Conservation (phyloP, 2,797 vertebrate species). For the Dermochelys coriacea region DNA sequence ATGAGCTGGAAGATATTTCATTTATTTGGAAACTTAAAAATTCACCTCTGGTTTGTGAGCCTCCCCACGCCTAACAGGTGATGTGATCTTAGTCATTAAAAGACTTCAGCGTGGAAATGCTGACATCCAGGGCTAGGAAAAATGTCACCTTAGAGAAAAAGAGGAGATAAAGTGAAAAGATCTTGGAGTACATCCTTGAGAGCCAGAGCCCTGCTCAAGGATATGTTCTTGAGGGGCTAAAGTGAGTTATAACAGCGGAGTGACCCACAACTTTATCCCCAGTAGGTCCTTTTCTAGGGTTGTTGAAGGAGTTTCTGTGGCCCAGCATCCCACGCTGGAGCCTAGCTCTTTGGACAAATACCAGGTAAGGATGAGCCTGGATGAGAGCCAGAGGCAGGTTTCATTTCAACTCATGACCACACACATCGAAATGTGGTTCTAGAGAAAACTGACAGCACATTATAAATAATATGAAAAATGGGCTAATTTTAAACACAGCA, state of each 20-base stretch:
- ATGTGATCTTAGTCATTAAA: not conserved
- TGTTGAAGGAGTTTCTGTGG: not conserved
- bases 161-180: not conserved
- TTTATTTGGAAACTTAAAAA: conserved; percentile 35
- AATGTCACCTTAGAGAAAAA: not conserved
- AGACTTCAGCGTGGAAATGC: not conserved
- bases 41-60: not conserved
- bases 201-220: not conserved
- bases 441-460: not conserved
- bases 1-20: conserved; percentile 56
- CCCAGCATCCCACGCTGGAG: not conserved
- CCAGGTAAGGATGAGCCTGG: not conserved
- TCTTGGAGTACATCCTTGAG: not conserved
- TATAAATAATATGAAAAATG: not conserved
- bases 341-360: rapidly evolving
- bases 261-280: not conserved
- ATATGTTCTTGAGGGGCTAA: not conserved
- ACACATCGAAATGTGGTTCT: not conserved
- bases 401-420: not conserved
- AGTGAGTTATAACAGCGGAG: not conserved
- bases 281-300: not conserved
- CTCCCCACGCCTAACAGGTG: not conserved
- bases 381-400: not conserved
- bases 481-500: not conserved
- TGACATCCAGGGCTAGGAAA: not conserved